phyloP scores from a whole-genome alignment of 2,888 invertebrate species.

The Pomacea canaliculata region DNA sequence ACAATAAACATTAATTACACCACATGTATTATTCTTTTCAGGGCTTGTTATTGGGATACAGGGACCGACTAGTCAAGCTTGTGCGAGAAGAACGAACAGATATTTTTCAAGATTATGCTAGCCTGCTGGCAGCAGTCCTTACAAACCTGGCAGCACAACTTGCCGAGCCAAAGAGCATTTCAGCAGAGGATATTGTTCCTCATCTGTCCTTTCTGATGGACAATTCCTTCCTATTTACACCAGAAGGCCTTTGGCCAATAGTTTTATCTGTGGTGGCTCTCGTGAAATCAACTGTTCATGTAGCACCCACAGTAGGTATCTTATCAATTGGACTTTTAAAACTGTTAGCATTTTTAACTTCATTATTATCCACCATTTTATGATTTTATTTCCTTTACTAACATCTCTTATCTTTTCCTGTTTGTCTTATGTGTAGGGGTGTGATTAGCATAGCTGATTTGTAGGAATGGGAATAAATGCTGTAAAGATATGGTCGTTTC shows the following conservation, averaged over 20 bases:
- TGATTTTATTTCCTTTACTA: neutral
- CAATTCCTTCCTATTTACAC: conserved; percentile 47
- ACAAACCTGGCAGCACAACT: conserved; percentile 30
- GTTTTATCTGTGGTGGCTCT: conserved; percentile 43
- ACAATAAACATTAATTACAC: no score
- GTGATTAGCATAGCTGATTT: neutral
- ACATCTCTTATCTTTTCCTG: neutral
- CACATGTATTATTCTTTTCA: conserved; percentile 29
- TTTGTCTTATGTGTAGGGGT: neutral
- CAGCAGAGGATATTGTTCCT: conserved; percentile 26
- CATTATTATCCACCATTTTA: neutral
- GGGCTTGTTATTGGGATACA: conserved; percentile 47
- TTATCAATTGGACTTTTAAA: neutral
- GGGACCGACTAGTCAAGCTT: conserved; percentile 41
- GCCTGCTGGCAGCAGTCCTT: conserved; percentile 44
- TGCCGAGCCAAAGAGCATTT: neutral
- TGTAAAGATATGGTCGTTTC: no score
- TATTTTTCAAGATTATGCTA: conserved; percentile 55
- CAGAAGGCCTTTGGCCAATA: conserved; percentile 45
- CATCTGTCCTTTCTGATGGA: conserved; percentile 55
- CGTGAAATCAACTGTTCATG: conserved; percentile 41
- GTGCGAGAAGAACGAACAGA: conserved; percentile 50
- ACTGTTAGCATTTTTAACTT: neutral
- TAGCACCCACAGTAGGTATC: conserved; percentile 53
- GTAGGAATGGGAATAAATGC: no score